Conservation (phyloP, 2,888 invertebrate genomes). For the Julus scandinavius region DNA sequence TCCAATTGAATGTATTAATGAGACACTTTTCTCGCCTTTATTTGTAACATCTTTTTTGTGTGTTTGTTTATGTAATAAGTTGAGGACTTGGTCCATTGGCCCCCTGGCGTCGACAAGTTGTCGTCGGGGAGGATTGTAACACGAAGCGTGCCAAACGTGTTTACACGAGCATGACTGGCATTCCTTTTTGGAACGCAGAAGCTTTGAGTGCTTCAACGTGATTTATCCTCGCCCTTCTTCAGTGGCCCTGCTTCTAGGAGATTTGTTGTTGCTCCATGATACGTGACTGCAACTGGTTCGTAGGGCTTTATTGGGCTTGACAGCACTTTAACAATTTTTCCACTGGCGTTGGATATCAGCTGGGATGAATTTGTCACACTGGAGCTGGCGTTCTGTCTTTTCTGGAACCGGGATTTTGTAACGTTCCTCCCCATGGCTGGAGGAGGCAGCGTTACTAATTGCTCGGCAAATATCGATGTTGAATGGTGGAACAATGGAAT, state of each 20-base stretch:
- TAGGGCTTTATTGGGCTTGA: not conserved
- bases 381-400: not conserved
- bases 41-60: too few relatives aligned
- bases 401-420: not conserved
- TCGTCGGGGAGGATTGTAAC: not conserved
- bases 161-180: not conserved
- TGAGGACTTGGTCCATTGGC: too few relatives aligned
- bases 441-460: not conserved
- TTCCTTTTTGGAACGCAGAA: too few relatives aligned
- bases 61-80: too few relatives aligned
- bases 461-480: not conserved
- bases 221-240: not conserved
- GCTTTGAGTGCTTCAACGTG: not conserved
- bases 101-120: too few relatives aligned
- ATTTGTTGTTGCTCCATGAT: not conserved
- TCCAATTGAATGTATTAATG: too few relatives aligned
- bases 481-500: not conserved
- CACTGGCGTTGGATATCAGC: not conserved
- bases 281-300: constrained; percentile 12
- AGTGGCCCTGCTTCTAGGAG: not conserved
- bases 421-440: not conserved
- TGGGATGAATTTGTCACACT: constrained; percentile 8
- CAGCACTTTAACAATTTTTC: not conserved
- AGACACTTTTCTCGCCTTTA: too few relatives aligned
- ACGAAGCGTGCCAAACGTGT: constrained; percentile 5